phyloP scores from a whole-genome alignment of 1,140 invertebrate species.

The Drosophila sucinea region DNA sequence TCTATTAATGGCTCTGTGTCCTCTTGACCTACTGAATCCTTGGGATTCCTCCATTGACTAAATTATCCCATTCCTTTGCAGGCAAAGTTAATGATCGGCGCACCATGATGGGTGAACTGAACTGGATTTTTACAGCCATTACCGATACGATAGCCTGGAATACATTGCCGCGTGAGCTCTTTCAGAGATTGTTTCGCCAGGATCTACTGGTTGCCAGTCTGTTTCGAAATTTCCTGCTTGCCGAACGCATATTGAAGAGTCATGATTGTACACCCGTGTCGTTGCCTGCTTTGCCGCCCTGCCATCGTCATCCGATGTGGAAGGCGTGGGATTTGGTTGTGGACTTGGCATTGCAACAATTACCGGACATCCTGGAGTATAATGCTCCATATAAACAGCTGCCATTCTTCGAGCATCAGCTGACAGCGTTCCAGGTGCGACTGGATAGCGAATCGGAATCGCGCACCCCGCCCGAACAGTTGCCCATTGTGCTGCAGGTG shows the following conservation, averaged over 20 bases:
- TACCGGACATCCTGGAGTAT: conserved; percentile 89
- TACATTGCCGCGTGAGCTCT: conserved; percentile 94
- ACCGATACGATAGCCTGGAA: conserved; percentile 99
- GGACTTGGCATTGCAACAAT: conserved; percentile 95
- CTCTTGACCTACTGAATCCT: neutral
- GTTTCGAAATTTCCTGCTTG: conserved; percentile 98
- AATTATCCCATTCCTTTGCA: neutral
- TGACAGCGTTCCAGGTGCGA: conserved; percentile 99
- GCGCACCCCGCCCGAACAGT: conserved; percentile 94
- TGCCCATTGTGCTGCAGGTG: conserved; percentile 99
- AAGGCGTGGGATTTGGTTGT: conserved; percentile 98
- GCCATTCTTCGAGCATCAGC: conserved; percentile 98
- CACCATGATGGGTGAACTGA: conserved; percentile 99
- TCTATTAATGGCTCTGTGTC: too few species aligned
- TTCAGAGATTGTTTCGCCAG: conserved; percentile 98
- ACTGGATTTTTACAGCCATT: conserved; percentile 99
- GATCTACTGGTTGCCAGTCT: conserved; percentile 99
- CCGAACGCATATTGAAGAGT: conserved; percentile 97
- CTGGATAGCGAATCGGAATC: conserved; percentile 90
- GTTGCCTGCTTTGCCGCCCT: conserved; percentile 94
- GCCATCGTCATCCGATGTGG: conserved; percentile 96
- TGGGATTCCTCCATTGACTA: neutral
- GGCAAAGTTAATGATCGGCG: conserved; percentile 96
- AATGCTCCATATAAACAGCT: conserved; percentile 89
- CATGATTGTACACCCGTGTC: conserved; percentile 98